Percentiles rank a stretch among this genome's conserved stretches.
Conservation (phyloP, 2,797 vertebrate genomes). For the Clarias fuscus region DNA sequence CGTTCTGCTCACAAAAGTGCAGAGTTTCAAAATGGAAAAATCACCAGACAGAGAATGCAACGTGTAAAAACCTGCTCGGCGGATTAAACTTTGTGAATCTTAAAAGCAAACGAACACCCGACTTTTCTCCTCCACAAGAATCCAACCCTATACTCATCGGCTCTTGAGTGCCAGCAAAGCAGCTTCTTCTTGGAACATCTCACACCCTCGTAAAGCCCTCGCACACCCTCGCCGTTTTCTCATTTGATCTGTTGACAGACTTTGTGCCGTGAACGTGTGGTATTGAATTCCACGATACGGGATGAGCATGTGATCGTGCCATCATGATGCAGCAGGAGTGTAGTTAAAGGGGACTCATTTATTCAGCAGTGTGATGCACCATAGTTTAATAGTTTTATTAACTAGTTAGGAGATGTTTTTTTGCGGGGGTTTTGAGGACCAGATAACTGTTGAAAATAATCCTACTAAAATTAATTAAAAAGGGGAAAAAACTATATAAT, state of each 20-base stretch:
- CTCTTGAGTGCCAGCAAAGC: slow-evolving; percentile 1
- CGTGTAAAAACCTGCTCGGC: slow-evolving; percentile 12
- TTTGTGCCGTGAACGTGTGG: not conserved
- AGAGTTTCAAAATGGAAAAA: not conserved
- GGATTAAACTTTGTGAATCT: not conserved
- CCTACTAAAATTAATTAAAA: not conserved
- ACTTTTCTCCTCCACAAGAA: slow-evolving; percentile 24
- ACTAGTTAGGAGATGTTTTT: not conserved
- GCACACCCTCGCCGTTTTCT: not conserved
- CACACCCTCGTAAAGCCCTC: slow-evolving; percentile 5
- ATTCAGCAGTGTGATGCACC: not conserved
- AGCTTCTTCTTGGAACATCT: not conserved
- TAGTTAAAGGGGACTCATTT: not conserved
- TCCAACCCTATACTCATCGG: slow-evolving; percentile 13
- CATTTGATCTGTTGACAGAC: too few relatives aligned
- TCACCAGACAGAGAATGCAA: not conserved
- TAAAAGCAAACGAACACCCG: slow-evolving; percentile 4
- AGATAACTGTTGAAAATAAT: too few relatives aligned
- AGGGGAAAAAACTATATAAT: not conserved
- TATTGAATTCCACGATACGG: not conserved
- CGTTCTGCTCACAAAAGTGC: not conserved
- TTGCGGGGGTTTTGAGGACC: not conserved
- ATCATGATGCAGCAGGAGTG: not conserved
- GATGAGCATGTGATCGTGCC: not conserved
- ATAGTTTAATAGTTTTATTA: not conserved